phyloP scores from a whole-genome alignment of 2,888 invertebrate genomes.

The Allolobophora icterica region DNA sequence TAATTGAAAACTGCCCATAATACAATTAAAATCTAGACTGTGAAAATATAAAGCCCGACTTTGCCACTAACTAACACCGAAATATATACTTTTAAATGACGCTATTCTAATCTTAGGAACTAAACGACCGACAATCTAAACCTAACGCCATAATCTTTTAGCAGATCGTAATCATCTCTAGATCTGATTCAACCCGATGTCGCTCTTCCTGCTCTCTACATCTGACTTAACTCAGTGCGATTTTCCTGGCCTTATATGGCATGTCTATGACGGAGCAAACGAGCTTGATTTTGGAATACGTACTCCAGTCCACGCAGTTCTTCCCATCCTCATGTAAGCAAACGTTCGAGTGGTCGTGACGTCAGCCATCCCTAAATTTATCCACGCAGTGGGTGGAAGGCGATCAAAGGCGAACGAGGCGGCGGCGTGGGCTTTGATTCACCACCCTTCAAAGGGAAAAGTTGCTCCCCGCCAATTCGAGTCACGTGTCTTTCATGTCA shows the following conservation, averaged over 20 bases:
- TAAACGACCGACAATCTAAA: not conserved
- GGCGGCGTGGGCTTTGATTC: not conserved
- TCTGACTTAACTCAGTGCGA: not conserved
- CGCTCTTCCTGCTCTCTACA: not conserved
- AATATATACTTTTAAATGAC: not conserved
- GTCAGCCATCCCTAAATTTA: not conserved
- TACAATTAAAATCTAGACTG: not conserved
- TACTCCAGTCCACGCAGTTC: not conserved
- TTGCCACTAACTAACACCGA: not conserved
- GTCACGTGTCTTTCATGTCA: slow-evolving; percentile 10
- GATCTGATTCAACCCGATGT: not conserved
- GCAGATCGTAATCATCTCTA: not conserved
- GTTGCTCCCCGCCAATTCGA: not conserved
- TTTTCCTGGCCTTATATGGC: not conserved
- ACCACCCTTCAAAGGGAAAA: not conserved
- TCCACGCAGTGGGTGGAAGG: not conserved
- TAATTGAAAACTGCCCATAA: too few species aligned
- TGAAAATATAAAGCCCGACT: not conserved
- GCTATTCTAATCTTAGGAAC: not conserved
- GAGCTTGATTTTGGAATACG: not conserved
- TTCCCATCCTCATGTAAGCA: not conserved
- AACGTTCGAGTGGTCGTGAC: not conserved
- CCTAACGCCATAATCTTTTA: not conserved
- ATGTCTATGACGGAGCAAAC: not conserved
- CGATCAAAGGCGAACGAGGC: not conserved